phyloP scores from a whole-genome alignment of 2,888 invertebrate genomes.

The Ellobium chinense region DNA sequence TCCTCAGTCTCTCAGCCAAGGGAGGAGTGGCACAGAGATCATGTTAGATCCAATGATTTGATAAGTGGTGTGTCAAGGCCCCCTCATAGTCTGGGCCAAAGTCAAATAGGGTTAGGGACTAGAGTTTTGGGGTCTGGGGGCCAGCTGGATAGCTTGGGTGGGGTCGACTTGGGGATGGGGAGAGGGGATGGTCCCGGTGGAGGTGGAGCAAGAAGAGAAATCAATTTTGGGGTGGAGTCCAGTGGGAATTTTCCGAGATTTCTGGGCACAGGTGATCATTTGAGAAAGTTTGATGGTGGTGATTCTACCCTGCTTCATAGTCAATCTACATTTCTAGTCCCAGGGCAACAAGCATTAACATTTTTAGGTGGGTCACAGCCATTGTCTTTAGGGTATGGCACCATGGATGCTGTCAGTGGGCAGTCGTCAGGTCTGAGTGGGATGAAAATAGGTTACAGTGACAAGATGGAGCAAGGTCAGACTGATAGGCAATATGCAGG shows the following conservation, averaged over 20 bases:
- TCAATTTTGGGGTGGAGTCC: not conserved
- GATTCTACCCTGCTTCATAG: not conserved
- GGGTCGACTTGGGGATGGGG: not conserved
- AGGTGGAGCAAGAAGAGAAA: not conserved
- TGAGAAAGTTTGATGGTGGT: not conserved
- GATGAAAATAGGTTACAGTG: no score
- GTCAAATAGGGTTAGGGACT: not conserved
- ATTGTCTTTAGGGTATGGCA: slow-evolving; percentile 12
- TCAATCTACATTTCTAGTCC: not conserved
- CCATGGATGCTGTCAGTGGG: not conserved
- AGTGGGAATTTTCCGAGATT: not conserved
- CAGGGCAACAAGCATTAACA: not conserved
- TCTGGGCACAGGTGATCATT: not conserved
- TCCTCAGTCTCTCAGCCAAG: not conserved
- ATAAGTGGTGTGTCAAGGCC: no score
- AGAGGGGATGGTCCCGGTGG: not conserved
- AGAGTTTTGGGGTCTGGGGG: not conserved
- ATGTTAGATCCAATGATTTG: no score
- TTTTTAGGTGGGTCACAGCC: not conserved
- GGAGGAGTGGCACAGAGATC: no score
- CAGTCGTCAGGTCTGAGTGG: not conserved
- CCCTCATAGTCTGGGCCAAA: no score
- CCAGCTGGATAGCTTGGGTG: not conserved
- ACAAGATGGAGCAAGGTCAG: no score
- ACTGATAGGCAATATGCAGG: not conserved